Base-by-base conservation (phyloP, 1,140 invertebrate species). In the Drosophila arizonae region DNA sequence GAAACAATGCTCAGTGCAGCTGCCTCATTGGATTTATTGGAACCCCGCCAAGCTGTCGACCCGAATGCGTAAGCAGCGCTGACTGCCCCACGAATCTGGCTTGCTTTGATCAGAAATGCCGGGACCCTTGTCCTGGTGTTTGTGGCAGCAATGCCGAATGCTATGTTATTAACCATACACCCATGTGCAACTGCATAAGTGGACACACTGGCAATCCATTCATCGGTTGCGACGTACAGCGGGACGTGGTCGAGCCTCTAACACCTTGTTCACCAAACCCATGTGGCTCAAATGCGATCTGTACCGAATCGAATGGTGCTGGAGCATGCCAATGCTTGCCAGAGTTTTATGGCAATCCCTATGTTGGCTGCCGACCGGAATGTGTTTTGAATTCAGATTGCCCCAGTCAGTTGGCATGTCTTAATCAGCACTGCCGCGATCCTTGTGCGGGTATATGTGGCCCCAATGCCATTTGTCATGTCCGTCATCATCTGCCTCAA, bases 401-500 rank as follows among this genome's bases (percentile, higher is more conserved):
- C 79, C 92, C 94, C 51, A 93, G 94, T 11, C 94, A 94, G 77
- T 92, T 93, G 73, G 94, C 95, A 45, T 96, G 95, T 75, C 91
- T 95, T 6, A 94, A 95, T 77, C 95, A 94, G 51, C 96, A 95
- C 91, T 97, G 96, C 78, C 93, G 93, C 79, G 94, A 97, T 93
- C 96, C 96, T 45, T 97, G 96, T 82, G 93, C 94, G 0, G 95
- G 95, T 21, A 94, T 94, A n/a, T 97, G 96, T 88, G 95, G 95
- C 45, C 91, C 93, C 24, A 96, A 96, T 84, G 96, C 94, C 2
- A 93, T 95, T 65, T 96, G 96, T 80, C 93, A 94, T 87, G 95
- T 96, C 6, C 92, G 95, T 0, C 95, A 96, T 82, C 96, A 96
- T 90, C 91, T 95, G 41, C 95, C 96, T 17, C 94, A 94, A 1